Percentiles rank a stretch among this genome's conserved stretches.
Conservation (phyloP, 2,888 invertebrate species). For the Cryptocheilus praepositus region DNA sequence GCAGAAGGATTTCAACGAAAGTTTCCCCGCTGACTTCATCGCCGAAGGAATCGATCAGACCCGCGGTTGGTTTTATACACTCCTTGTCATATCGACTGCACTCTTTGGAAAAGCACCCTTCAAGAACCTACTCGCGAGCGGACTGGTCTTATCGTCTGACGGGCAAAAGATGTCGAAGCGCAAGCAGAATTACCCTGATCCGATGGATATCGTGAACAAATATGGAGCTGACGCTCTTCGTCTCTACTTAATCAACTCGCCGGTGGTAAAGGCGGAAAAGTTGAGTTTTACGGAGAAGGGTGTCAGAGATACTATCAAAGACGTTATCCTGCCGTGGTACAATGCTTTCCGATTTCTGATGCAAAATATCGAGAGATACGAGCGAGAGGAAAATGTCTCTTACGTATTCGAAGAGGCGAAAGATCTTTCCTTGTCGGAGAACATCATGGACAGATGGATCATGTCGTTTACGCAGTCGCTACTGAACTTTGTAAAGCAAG, state of each 20-base stretch:
- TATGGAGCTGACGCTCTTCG: constrained; percentile 98
- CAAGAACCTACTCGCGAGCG: constrained; percentile 97
- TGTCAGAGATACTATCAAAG: constrained; percentile 96
- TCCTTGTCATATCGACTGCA: constrained; percentile 97
- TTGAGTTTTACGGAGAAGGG: constrained; percentile 98
- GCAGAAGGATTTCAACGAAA: constrained; percentile 88
- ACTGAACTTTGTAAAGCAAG: constrained; percentile 89
- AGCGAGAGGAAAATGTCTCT: constrained; percentile 79
- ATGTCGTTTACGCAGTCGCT: constrained; percentile 96
- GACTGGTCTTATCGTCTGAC: constrained; percentile 95
- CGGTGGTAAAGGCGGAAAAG: constrained; percentile 97
- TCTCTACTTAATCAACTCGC: constrained; percentile 97
- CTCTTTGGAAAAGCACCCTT: constrained; percentile 97
- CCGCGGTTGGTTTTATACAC: constrained; percentile 98
- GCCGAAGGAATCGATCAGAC: constrained; percentile 99
- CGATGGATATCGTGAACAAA: constrained; percentile 90
- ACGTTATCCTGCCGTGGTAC: constrained; percentile 98
- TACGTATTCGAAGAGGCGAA: constrained; percentile 72
- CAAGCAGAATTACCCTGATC: constrained; percentile 99
- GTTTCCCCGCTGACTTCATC: constrained; percentile 99
- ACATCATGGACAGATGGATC: constrained; percentile 98
- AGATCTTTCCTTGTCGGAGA: constrained; percentile 70
- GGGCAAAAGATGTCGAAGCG: constrained; percentile 99
- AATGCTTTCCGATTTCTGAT: constrained; percentile 94
- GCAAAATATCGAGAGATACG: constrained; percentile 92